These are phyloP conservation scores for Engraulis encrasicolus DNA, from an alignment of 2,113 vertebrate species.

Conservation along the genomic window DNA sequence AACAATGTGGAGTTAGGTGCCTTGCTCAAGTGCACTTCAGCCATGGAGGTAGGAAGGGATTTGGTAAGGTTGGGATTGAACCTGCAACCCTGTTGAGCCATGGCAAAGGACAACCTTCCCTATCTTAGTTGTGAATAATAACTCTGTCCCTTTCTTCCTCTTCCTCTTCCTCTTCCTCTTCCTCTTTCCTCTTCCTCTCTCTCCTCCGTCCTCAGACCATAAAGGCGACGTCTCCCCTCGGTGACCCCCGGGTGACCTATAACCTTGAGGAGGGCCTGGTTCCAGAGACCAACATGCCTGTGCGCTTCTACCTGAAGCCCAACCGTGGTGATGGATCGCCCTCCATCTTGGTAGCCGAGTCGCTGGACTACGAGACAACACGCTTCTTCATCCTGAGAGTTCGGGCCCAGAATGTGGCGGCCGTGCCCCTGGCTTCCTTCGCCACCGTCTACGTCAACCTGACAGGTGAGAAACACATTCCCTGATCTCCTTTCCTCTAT, in stretches of 20 bases:
- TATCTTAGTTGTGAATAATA: too few species aligned
- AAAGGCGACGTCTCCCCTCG: slow-evolving; percentile 84
- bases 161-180: neutral
- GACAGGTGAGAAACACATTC: slow-evolving; percentile 74
- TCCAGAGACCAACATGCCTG: slow-evolving; percentile 88
- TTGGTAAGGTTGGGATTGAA: too few species aligned
- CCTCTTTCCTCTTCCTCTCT: too few species aligned
- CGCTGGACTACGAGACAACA: slow-evolving; percentile 85
- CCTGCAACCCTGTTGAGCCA: too few species aligned
- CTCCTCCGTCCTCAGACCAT: too few species aligned
- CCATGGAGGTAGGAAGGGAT: too few species aligned
- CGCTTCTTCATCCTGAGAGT: slow-evolving; percentile 81
- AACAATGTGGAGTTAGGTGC: too few species aligned
- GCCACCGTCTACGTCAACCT: slow-evolving; percentile 83
- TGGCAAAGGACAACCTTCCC: too few species aligned
- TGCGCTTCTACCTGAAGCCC: slow-evolving; percentile 88
- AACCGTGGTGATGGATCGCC: slow-evolving; percentile 85
- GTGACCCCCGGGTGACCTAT: slow-evolving; percentile 86
- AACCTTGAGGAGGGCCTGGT: slow-evolving; percentile 89
- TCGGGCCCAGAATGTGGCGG: slow-evolving; percentile 84
- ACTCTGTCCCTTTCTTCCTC: too few species aligned
- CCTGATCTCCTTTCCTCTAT: neutral
- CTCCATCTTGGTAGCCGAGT: slow-evolving; percentile 85
- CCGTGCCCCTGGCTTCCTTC: slow-evolving; percentile 85
- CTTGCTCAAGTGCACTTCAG: too few species aligned